Evolutionary conservation across 2,113 vertebrate species (phyloP).

Genomic region (Epinephelus fuscoguttatus): DNA sequence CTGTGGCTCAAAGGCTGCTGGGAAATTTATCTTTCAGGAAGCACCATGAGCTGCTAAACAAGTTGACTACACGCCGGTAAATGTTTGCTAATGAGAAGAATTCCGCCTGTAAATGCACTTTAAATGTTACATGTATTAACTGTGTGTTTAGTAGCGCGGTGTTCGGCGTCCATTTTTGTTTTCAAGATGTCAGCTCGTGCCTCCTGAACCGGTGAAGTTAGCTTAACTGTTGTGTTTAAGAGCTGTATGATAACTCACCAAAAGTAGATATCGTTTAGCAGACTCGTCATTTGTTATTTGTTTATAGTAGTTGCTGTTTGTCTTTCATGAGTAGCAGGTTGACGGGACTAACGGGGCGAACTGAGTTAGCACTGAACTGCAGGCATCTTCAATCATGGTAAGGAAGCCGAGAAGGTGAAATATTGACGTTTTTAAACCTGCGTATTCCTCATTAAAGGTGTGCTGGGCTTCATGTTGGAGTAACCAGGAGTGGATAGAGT

Average conservation of each 20-base stretch:
- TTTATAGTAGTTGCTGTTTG: neutral
- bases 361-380: neutral
- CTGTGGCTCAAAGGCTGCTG: conserved; percentile 53
- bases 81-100: accelerated
- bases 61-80: conserved; percentile 2
- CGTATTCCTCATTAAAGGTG: neutral
- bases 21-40: conserved; percentile 30
- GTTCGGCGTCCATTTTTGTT: neutral
- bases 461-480: neutral
- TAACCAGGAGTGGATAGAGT: no score
- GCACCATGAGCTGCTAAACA: accelerated
- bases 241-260: neutral
- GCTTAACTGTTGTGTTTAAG: neutral
- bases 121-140: neutral
- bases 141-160: accelerated
- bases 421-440: no score
- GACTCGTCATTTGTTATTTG: neutral
- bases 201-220: neutral
- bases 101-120: neutral
- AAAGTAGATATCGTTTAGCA: accelerated
- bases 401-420: neutral
- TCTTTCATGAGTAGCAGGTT: neutral
- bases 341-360: neutral
- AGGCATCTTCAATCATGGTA: conserved; percentile 42
- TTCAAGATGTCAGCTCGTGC: neutral